These are phyloP conservation scores for Stomatorhinus walkeri DNA, from an alignment of 2,797 vertebrate species.

Conservation along the genomic window DNA sequence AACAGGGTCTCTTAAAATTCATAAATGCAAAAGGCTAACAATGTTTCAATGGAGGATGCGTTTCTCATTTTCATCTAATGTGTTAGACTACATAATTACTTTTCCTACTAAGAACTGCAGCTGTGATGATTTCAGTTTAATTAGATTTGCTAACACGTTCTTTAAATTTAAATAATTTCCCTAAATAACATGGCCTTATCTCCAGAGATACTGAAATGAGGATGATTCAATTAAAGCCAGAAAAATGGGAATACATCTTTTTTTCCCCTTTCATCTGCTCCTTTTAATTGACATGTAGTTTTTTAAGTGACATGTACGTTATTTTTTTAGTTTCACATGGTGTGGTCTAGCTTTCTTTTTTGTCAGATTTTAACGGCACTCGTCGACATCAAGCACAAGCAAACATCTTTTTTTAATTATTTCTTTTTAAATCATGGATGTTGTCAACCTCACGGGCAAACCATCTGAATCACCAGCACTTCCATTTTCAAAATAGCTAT, in stretches of 20 bases:
- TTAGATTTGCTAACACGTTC: slow-evolving; percentile 63
- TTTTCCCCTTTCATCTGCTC: slow-evolving; percentile 28
- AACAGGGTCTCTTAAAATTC: slow-evolving; percentile 27
- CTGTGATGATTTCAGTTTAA: slow-evolving; percentile 66
- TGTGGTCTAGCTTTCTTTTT: neutral
- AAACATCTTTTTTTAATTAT: neutral
- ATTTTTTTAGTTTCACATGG: slow-evolving; percentile 16
- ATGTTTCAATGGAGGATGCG: slow-evolving; percentile 48
- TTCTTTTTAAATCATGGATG: neutral
- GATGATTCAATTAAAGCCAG: slow-evolving; percentile 57
- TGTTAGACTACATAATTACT: slow-evolving; percentile 66
- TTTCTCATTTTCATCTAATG: slow-evolving; percentile 64
- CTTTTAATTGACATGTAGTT: neutral
- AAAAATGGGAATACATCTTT: slow-evolving; percentile 28
- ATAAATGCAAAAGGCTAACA: slow-evolving; percentile 42
- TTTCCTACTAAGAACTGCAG: slow-evolving; percentile 58
- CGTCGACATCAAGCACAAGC: neutral
- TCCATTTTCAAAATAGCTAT: slow-evolving; percentile 12
- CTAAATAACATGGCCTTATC: slow-evolving; percentile 58
- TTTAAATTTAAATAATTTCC: slow-evolving; percentile 61
- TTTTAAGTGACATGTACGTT: neutral
- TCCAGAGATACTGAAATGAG: slow-evolving; percentile 55
- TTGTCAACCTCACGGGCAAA: neutral
- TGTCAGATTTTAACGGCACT: neutral
- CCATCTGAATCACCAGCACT: neutral